Percentiles rank a stretch among this genome's conserved stretches.
phyloP scores from a whole-genome alignment of 2,797 vertebrate species.

The Takifugu rubripes region DNA sequence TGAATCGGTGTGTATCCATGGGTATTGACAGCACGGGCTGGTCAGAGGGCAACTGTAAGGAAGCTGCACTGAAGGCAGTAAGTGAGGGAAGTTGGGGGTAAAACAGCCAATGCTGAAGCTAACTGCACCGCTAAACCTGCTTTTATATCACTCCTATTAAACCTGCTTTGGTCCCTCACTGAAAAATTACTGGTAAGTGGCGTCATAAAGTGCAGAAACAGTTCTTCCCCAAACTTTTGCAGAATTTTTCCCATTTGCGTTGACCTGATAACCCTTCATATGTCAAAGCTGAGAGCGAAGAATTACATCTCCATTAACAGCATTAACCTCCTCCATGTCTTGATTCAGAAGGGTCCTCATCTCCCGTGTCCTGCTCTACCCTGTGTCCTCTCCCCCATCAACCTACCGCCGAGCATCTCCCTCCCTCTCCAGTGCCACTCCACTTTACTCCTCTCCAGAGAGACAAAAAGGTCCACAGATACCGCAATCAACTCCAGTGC shows the following conservation, averaged over 20 bases:
- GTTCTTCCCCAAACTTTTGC: too few species aligned
- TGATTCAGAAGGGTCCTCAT: slow-evolving; percentile 46
- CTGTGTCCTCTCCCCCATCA: slow-evolving; percentile 10
- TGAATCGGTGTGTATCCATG: slow-evolving; percentile 22
- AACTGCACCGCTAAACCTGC: not conserved
- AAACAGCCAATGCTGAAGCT: not conserved
- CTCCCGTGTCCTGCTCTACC: slow-evolving; percentile 36
- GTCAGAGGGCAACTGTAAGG: slow-evolving; percentile 26
- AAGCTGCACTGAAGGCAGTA: not conserved
- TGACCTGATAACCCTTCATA: slow-evolving; percentile 23
- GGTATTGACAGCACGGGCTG: slow-evolving; percentile 11
- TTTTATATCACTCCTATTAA: not conserved
- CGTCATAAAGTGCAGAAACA: too few species aligned
- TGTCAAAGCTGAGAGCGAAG: slow-evolving; percentile 34
- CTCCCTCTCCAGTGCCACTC: slow-evolving; percentile 41
- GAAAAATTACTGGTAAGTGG: not conserved
- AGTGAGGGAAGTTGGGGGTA: not conserved
- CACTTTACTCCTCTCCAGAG: slow-evolving; percentile 52
- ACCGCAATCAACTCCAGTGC: slow-evolving; percentile 64
- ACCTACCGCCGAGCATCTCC: not conserved
- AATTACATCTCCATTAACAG: slow-evolving; percentile 37
- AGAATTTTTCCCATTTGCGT: too few species aligned
- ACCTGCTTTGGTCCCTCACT: not conserved
- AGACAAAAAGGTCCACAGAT: slow-evolving; percentile 62
- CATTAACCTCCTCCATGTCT: slow-evolving; percentile 17